phyloP scores from a whole-genome alignment of 2,888 invertebrate genomes.

The Frankliniella intonsa region DNA sequence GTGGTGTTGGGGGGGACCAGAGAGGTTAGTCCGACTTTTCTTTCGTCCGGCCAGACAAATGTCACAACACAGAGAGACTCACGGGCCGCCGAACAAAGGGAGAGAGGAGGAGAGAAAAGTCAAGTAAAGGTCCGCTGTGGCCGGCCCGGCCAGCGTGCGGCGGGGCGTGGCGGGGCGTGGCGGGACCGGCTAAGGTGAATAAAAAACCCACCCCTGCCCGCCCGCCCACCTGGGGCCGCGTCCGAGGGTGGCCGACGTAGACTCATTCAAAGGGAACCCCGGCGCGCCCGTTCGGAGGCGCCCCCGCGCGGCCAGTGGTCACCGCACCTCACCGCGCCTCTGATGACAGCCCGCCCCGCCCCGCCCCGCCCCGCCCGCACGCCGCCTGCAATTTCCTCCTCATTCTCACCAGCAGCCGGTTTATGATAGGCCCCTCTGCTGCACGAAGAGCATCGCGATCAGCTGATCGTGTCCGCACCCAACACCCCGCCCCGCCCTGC shows the following conservation, averaged over 20 bases:
- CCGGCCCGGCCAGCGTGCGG: not conserved
- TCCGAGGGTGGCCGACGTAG: not conserved
- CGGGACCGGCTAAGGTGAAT: not conserved
- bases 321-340: too few species aligned
- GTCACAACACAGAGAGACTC: slow-evolving; percentile 12
- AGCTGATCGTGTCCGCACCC: too few species aligned
- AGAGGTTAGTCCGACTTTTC: not conserved
- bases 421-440: too few species aligned
- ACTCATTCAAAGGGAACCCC: too few species aligned
- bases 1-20: not conserved
- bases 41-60: slow-evolving; percentile 17
- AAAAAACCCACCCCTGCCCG: not conserved
- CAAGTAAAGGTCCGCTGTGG: not conserved
- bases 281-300: too few species aligned
- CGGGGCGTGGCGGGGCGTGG: not conserved
- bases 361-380: too few species aligned
- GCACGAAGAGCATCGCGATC: too few species aligned
- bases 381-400: too few species aligned
- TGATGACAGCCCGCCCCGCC: too few species aligned
- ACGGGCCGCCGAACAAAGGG: not conserved
- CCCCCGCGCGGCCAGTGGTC: too few species aligned
- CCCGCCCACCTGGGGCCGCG: not conserved
- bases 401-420: too few species aligned
- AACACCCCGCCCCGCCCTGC: too few species aligned
- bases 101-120: not conserved